phyloP scores from a whole-genome alignment of 2,888 invertebrate genomes.

The Congeria kusceri region DNA sequence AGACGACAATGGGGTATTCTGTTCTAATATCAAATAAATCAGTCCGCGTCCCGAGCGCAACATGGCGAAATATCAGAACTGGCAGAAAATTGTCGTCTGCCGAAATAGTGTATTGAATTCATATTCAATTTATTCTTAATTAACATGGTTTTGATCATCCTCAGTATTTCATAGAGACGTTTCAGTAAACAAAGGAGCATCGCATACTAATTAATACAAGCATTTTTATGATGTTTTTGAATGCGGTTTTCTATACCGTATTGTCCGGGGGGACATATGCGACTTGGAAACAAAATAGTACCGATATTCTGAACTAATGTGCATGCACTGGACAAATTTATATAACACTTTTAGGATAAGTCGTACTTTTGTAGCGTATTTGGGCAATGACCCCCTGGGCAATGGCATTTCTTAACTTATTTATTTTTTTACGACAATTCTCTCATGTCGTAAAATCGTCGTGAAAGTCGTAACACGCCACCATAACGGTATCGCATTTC shows the following conservation, averaged over 20 bases:
- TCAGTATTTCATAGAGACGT: neutral
- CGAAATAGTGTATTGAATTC: conserved; percentile 56
- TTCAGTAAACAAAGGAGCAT: conserved; percentile 1
- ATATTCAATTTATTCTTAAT: conserved; percentile 66
- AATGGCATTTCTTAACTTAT: too few species aligned
- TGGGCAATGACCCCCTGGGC: too few species aligned
- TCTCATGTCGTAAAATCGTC: conserved; percentile 31
- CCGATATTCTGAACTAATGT: too few species aligned
- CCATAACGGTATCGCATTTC: conserved; percentile 53
- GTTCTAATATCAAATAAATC: conserved; percentile 60
- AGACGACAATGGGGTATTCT: conserved; percentile 55
- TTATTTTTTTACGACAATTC: conserved; percentile 11
- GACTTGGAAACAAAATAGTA: too few species aligned
- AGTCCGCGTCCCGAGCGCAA: conserved; percentile 45
- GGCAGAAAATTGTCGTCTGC: conserved; percentile 27
- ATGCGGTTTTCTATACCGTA: too few species aligned
- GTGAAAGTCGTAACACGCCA: conserved; percentile 35
- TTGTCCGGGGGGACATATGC: too few species aligned
- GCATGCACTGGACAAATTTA: too few species aligned
- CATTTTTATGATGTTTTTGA: too few species aligned
- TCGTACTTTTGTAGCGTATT: too few species aligned
- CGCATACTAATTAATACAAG: conserved; percentile 2
- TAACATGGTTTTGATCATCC: conserved; percentile 44
- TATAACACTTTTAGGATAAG: too few species aligned
- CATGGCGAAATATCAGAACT: conserved; percentile 52